Evolutionary conservation across 1,140 invertebrate species (phyloP).

Genomic region (Anagrus nilaparvatae): DNA sequence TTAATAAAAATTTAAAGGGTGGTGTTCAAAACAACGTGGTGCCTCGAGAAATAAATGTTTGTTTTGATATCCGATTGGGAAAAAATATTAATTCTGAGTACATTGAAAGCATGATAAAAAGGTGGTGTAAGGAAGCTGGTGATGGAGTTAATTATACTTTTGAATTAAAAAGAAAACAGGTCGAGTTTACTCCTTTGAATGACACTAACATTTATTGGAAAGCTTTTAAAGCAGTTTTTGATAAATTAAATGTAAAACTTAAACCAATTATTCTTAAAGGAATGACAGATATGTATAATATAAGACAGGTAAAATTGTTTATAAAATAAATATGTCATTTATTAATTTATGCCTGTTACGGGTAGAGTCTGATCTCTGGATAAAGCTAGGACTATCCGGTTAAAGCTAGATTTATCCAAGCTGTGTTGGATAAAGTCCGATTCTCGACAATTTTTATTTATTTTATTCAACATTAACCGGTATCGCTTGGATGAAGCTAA

Average conservation of each 20-base stretch:
- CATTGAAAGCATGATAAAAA: conserved; percentile 57
- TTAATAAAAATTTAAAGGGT: conserved; percentile 42
- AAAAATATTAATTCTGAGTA: conserved; percentile 52
- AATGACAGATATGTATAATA: conserved; percentile 64
- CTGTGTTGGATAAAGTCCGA: too few relatives aligned
- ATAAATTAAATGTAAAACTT: conserved; percentile 46
- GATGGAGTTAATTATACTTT: conserved; percentile 42
- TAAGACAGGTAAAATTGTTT: conserved; percentile 45
- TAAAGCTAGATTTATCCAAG: too few relatives aligned
- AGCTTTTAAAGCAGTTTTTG: conserved; percentile 55
- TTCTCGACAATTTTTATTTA: too few relatives aligned
- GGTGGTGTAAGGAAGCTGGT: conserved; percentile 69
- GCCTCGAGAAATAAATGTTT: conserved; percentile 59
- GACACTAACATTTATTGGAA: conserved; percentile 69
- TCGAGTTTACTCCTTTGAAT: conserved; percentile 56
- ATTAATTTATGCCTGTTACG: too few relatives aligned
- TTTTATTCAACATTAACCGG: too few relatives aligned
- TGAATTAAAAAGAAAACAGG: conserved; percentile 52
- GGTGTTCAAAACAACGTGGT: conserved; percentile 81
- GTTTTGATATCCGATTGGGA: conserved; percentile 69
- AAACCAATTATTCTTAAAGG: conserved; percentile 64
- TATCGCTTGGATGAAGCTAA: too few relatives aligned
- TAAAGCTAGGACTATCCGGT: too few relatives aligned
- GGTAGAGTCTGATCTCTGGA: too few relatives aligned
- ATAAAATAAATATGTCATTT: too few relatives aligned